A percentile compares a stretch with the other conserved stretches of the same genome.
Evolutionary conservation across 2,113 vertebrate species (phyloP).

Genomic region (Ahaetulla prasina): DNA sequence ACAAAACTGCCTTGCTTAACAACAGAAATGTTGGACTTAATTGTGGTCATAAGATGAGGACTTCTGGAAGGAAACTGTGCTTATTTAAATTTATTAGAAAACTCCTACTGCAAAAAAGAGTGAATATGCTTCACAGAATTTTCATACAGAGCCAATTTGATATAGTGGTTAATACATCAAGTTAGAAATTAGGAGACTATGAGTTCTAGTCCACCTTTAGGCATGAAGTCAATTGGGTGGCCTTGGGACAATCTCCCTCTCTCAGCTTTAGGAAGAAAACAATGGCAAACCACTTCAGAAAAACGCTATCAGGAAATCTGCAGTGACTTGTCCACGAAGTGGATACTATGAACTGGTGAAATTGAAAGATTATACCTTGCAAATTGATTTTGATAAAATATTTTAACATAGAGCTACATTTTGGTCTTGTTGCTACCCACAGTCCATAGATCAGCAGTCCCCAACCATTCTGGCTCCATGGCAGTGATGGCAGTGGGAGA

Average conservation of each 20-base stretch:
- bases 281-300: background rate
- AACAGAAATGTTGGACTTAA: too few relatives aligned
- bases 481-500: background rate
- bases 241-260: background rate
- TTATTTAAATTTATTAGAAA: background rate
- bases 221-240: background rate
- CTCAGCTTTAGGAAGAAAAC: background rate
- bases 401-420: background rate
- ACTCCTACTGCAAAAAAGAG: background rate
- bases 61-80: background rate
- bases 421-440: background rate
- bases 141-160: background rate
- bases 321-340: background rate
- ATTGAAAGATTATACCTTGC: background rate
- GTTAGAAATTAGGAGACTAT: too few relatives aligned
- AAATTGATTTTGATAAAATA: background rate
- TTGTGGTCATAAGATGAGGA: background rate
- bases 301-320: background rate
- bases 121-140: background rate
- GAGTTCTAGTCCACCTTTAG: background rate
- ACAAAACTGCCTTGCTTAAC: too few relatives aligned
- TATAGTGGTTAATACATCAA: background rate
- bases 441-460: background rate
- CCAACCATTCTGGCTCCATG: background rate
- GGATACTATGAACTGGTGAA: background rate